A percentile compares a stretch with the other conserved stretches of the same genome.
Evolutionary conservation across 2,113 vertebrate genomes (phyloP).

Genomic region (Albula goreensis): DNA sequence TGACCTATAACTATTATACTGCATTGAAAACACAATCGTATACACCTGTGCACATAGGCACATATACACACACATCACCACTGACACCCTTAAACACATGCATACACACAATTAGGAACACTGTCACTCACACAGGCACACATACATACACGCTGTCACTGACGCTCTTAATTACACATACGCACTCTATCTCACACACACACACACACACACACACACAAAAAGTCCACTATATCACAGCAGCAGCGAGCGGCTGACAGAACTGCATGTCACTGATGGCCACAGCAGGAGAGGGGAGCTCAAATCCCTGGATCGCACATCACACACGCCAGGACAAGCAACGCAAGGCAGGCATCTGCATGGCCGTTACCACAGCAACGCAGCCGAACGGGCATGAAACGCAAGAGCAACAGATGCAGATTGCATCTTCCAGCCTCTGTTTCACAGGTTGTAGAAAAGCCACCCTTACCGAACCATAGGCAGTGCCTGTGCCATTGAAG

Average conservation of each 20-base stretch:
- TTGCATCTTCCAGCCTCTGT: no score
- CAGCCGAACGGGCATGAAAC: neutral
- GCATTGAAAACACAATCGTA: no score
- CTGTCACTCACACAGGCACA: neutral
- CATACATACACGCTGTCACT: neutral
- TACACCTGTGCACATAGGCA: no score
- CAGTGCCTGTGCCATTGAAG: no score
- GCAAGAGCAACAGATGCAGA: neutral
- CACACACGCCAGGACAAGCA: neutral
- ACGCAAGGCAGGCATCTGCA: neutral
- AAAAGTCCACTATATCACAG: neutral
- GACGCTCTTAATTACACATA: neutral
- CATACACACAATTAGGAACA: conserved; percentile 22
- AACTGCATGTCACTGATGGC: neutral
- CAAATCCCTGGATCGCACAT: no score
- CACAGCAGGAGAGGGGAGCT: neutral
- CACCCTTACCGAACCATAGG: no score
- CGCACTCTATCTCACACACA: conserved; percentile 23
- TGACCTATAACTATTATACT: no score
- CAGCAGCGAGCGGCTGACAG: no score
- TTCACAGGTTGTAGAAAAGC: neutral
- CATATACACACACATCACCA: no score
- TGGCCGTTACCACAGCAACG: conserved; percentile 15
- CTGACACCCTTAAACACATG: neutral
- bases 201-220: conserved; percentile 20